Base-by-base conservation (phyloP, 2,797 vertebrate species). In the Epinephelus coioides region DNA sequence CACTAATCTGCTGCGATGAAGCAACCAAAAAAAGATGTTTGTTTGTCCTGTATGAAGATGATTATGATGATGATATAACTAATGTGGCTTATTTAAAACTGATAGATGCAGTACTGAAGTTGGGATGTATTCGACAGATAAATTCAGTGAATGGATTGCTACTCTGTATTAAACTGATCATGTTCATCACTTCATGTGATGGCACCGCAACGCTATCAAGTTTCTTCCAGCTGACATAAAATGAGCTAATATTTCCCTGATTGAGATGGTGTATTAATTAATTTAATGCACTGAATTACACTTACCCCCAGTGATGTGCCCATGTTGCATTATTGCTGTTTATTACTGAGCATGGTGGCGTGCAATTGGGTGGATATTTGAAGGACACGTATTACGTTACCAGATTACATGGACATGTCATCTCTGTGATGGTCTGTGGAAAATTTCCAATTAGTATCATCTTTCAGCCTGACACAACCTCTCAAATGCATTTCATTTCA, bases 371-470 rank as follows among this genome's bases (percentile, higher is more conserved):
- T 60, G 46, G 57, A 47, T 69, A 57, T 63, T 66, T 86, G 62
- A 84, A 55, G 51, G 66, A 78, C 56, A 61, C 69, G 46, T 60
- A 25, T 72, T 54, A 68, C 38, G 19, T 76, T 61, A 65, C 69
- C n/a, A 77, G 69, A 84, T 82, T 70, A 82, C 75, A 75, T 64
- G 43, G 67, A 54, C 23, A 51, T 78, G 68, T 68, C 49, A 46
- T 65, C n/a, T 68, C 49, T 1, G 5, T 72, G 38, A 78, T 73
- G 59, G 71, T 57, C 30, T 68, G 64, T 56, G 69, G 62, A 69
- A 89, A 71, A 79, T 77, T 27, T 86, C 23, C 57, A 77, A 74
- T 89, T 87, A 78, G 47, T 56, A 2, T 73, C 66, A 14, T 81
- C 65, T 76, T 68, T 73, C 57, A 84, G 46, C 14, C 54, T 44